Conservation (phyloP, 2,113 vertebrate species). For the Theropithecus gelada region DNA sequence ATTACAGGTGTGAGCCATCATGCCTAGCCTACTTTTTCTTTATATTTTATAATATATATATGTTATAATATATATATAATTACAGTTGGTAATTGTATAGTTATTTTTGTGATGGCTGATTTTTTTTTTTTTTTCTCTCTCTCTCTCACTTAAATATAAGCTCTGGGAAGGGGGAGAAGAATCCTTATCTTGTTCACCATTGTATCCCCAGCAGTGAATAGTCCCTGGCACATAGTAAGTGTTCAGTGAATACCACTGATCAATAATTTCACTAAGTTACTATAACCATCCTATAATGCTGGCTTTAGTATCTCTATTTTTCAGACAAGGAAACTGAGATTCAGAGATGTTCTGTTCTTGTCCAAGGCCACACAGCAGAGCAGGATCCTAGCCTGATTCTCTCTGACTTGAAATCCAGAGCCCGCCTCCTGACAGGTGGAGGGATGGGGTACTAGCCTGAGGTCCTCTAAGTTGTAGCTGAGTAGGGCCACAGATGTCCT, state of each 20-base stretch:
- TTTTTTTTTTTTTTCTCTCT: not conserved
- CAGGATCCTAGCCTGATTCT: not conserved
- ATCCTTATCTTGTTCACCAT: not conserved
- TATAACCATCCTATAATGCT: not conserved
- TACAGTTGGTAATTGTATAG: not conserved
- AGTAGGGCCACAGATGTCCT: not conserved
- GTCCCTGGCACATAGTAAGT: too few relatives aligned
- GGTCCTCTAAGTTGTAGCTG: too few relatives aligned
- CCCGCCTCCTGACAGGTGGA: not conserved
- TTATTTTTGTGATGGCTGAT: not conserved
- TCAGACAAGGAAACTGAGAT: not conserved
- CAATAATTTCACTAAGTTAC: not conserved
- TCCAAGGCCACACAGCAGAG: not conserved
- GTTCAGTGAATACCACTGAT: not conserved
- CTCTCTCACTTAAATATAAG: not conserved
- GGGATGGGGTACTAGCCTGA: not conserved
- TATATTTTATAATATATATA: too few relatives aligned
- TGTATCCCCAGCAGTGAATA: not conserved
- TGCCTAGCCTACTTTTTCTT: not conserved
- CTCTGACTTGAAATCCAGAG: not conserved
- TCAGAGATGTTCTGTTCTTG: not conserved
- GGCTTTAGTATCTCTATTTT: not conserved
- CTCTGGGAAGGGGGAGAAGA: not conserved
- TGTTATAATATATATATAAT: too few relatives aligned
- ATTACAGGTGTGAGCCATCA: too few relatives aligned